Conservation (phyloP, 2,888 invertebrate species). For the Conops quadrifasciatus region DNA sequence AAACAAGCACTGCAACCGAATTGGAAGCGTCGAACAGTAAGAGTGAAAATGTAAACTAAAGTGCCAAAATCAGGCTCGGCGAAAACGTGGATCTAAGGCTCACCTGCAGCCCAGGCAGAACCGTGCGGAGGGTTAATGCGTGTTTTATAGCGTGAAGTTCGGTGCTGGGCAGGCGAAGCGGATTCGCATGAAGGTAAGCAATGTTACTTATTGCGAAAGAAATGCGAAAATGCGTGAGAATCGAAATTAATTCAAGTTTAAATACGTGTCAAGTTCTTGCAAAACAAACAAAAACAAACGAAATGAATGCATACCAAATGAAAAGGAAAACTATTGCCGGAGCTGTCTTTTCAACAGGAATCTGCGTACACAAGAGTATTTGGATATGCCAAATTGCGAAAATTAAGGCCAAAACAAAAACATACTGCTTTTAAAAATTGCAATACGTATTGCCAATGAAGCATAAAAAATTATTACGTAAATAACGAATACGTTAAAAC, state of each 20-base stretch:
- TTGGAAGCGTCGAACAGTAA: no score
- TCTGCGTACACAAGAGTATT: no score
- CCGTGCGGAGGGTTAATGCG: conserved; percentile 30
- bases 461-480: not conserved
- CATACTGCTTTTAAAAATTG: no score
- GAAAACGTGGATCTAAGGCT: conserved; percentile 31
- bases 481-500: conserved; percentile 4
- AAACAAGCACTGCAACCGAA: not conserved
- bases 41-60: conserved; percentile 17
- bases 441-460: no score
- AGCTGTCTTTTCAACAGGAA: no score
- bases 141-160: conserved; percentile 22
- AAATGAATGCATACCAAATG: not conserved
- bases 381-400: no score
- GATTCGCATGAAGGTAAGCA: conserved; percentile 15
- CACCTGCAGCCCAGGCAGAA: conserved; percentile 36
- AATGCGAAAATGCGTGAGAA: not conserved
- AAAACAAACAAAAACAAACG: conserved; percentile 11
- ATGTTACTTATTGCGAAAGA: conserved; percentile 17
- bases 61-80: conserved; percentile 8
- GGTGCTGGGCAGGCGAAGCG: conserved; percentile 30
- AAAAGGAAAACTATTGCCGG: not conserved
- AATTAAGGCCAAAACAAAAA: no score
- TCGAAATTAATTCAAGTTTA: not conserved
- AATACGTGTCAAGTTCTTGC: conserved; percentile 5